Conservation (phyloP, 2,797 vertebrate genomes). For the Hyperoplus immaculatus region DNA sequence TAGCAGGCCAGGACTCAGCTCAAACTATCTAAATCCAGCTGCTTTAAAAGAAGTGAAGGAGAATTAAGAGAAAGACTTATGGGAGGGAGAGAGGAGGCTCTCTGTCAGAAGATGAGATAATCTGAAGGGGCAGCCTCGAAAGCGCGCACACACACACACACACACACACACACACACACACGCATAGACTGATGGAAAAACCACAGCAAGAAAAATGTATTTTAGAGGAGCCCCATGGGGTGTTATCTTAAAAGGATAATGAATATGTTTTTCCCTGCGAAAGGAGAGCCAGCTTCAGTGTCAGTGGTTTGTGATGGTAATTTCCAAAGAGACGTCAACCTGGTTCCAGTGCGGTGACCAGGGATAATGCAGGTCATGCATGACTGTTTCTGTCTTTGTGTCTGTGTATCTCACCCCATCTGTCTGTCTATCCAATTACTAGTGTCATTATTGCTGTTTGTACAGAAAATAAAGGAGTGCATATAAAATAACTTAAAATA, state of each 20-base stretch:
- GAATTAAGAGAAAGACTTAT: constrained; percentile 66
- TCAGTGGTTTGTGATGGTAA: constrained; percentile 51
- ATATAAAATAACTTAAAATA: not conserved
- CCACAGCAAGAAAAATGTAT: constrained; percentile 36
- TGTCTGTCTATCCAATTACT: constrained; percentile 33
- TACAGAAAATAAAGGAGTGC: not conserved
- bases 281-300: constrained; percentile 41
- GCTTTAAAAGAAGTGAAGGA: constrained; percentile 39
- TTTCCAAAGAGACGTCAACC: constrained; percentile 51
- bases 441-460: not conserved
- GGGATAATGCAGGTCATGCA: constrained; percentile 51
- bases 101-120: constrained; percentile 77
- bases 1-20: constrained; percentile 54
- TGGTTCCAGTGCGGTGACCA: constrained; percentile 54
- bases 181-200: constrained; percentile 38
- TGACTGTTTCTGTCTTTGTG: constrained; percentile 47
- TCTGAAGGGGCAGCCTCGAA: constrained; percentile 48
- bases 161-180: constrained; percentile 16
- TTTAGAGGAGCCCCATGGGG: constrained; percentile 49
- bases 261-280: constrained; percentile 55
- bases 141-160: constrained; percentile 19
- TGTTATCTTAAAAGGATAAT: constrained; percentile 62
- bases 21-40: constrained; percentile 55
- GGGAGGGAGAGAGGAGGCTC: constrained; percentile 58
- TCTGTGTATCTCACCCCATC: constrained; percentile 51